Evolutionary conservation across 2,113 vertebrate species (phyloP).

Genomic region (Odocoileus hemionus): DNA sequence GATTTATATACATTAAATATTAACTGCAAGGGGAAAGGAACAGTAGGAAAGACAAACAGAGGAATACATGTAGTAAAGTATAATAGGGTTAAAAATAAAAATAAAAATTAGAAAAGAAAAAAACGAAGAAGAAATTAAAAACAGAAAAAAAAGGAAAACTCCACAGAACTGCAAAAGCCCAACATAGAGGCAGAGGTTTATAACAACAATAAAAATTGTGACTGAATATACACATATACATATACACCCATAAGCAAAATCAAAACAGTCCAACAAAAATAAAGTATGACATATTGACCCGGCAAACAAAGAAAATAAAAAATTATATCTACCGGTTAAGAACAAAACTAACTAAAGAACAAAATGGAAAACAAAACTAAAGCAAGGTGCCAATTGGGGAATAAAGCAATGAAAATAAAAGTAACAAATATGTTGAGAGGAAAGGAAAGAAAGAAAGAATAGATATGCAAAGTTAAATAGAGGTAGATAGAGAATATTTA

Average conservation of each 20-base stretch:
- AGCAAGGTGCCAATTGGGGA: neutral
- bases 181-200: neutral
- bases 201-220: neutral
- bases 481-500: neutral
- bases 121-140: neutral
- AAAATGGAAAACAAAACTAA: neutral
- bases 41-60: neutral
- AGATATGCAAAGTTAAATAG: neutral
- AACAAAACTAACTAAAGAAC: neutral
- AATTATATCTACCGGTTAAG: neutral
- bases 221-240: neutral
- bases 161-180: neutral
- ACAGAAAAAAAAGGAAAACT: neutral
- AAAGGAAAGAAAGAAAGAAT: neutral
- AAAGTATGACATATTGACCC: neutral
- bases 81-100: neutral
- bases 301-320: neutral
- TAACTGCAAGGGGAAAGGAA: neutral
- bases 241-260: neutral
- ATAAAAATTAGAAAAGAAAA: neutral
- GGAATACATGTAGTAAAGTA: neutral
- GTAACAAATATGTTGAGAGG: neutral
- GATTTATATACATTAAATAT: neutral
- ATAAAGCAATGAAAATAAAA: neutral
- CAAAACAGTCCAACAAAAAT: neutral